Percentiles rank a stretch among this genome's conserved stretches.
phyloP scores from a whole-genome alignment of 2,113 vertebrate genomes.

The Phoxinus phoxinus region DNA sequence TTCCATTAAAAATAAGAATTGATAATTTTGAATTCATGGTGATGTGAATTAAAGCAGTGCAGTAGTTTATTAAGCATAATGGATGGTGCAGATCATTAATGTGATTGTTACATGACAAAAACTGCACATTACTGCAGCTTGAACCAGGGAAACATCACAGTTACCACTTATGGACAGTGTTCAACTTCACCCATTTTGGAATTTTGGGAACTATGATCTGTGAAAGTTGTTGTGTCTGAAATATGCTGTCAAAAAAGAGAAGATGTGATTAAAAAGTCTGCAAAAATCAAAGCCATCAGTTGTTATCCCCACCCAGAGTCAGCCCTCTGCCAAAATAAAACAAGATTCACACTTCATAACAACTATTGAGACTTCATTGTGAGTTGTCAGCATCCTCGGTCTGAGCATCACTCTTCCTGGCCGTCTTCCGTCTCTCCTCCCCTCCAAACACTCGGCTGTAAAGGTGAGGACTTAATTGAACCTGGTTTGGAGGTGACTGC shows the following conservation, averaged over 20 bases:
- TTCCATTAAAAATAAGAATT: too few species aligned
- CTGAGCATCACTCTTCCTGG: constrained; percentile 29
- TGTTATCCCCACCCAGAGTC: background rate
- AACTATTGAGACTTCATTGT: constrained; percentile 36
- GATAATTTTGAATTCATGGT: too few species aligned
- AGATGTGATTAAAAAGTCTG: background rate
- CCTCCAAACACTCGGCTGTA: constrained; percentile 21
- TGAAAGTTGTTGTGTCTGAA: background rate
- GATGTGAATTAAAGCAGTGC: too few species aligned
- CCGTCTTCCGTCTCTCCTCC: constrained; percentile 15
- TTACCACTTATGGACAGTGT: background rate
- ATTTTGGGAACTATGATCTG: background rate
- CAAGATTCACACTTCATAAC: constrained; percentile 17
- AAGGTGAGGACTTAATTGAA: constrained; percentile 66
- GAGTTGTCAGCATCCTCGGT: constrained; percentile 1
- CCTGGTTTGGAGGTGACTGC: constrained; percentile 68
- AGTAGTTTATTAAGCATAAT: too few species aligned
- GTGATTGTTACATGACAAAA: too few species aligned
- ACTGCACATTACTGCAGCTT: background rate
- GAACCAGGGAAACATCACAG: background rate
- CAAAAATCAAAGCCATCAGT: background rate
- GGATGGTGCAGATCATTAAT: too few species aligned
- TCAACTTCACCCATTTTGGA: background rate
- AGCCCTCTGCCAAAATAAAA: constrained; percentile 1
- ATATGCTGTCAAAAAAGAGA: constrained; percentile 8